These are phyloP conservation scores for Oryzias dopingdopingensis DNA, from an alignment of 2,797 vertebrate genomes.

Conservation along the genomic window DNA sequence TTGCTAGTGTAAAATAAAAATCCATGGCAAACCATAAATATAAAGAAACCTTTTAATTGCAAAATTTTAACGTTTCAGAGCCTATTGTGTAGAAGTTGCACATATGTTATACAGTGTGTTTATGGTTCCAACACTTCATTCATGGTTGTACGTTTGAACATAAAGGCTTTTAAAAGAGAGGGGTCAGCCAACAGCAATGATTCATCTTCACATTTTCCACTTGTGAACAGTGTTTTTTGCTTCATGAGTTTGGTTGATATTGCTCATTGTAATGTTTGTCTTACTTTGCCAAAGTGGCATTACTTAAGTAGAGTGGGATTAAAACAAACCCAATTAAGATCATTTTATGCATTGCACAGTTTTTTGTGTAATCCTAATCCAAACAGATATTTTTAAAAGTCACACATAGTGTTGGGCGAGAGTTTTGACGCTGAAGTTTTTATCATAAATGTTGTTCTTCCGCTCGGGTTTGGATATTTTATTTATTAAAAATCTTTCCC, in stretches of 20 bases:
- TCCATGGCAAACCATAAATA: constrained; percentile 87
- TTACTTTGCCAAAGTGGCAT: constrained; percentile 83
- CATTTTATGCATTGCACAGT: constrained; percentile 87
- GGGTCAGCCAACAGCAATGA: constrained; percentile 72
- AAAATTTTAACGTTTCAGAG: constrained; percentile 87
- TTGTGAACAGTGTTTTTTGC: constrained; percentile 86
- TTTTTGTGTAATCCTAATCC: constrained; percentile 78
- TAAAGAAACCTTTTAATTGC: constrained; percentile 92
- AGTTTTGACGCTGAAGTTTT: constrained; percentile 84
- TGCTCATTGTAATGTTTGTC: constrained; percentile 82
- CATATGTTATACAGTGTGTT: constrained; percentile 86
- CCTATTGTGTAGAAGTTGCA: constrained; percentile 94
- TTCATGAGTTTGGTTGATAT: constrained; percentile 75
- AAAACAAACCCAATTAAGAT: constrained; percentile 65
- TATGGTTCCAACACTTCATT: constrained; percentile 87
- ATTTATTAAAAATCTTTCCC: constrained; percentile 78
- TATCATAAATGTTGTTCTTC: constrained; percentile 86
- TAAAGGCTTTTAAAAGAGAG: constrained; percentile 65
- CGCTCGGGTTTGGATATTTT: constrained; percentile 92
- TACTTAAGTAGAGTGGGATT: constrained; percentile 72
- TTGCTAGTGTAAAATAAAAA: constrained; percentile 95
- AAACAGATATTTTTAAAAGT: constrained; percentile 77
- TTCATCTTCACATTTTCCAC: constrained; percentile 80
- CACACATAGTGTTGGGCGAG: constrained; percentile 73
- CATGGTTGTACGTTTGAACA: constrained; percentile 84